These are phyloP conservation scores for Oenanthe oenanthe DNA, from an alignment of 2,113 vertebrate genomes.

Conservation along the genomic window DNA sequence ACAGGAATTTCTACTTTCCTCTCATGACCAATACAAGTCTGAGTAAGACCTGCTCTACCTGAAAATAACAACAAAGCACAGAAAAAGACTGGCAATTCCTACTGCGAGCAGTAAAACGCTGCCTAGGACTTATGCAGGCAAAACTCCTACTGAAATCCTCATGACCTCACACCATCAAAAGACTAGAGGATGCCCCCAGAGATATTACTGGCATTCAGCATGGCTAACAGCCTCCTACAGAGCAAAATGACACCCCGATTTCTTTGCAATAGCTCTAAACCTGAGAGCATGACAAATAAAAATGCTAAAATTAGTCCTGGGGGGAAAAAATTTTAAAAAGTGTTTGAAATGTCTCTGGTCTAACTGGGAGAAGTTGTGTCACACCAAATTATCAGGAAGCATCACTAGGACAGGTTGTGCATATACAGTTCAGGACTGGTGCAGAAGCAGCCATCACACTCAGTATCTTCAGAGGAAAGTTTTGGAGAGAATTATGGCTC, in stretches of 20 bases:
- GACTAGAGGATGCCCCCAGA: background rate
- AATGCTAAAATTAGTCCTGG: background rate
- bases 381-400: conserved; percentile 35
- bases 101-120: background rate
- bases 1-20: background rate
- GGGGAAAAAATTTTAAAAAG: background rate
- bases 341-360: conserved; percentile 6
- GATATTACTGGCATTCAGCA: background rate
- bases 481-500: conserved; percentile 30
- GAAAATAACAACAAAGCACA: background rate
- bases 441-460: conserved; percentile 37
- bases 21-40: background rate
- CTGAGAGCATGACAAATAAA: conserved; percentile 15
- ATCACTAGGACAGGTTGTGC: conserved; percentile 42
- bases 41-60: conserved; percentile 14
- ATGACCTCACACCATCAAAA: background rate
- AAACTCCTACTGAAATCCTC: background rate
- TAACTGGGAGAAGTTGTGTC: conserved; percentile 16
- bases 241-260: background rate
- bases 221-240: background rate
- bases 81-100: background rate
- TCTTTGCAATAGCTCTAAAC: conserved; percentile 37
- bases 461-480: conserved; percentile 34
- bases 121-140: background rate
- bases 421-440: conserved; percentile 64